Evolutionary conservation across 2,113 vertebrate species (phyloP).

Genomic region (Tylochromis polylepis): DNA sequence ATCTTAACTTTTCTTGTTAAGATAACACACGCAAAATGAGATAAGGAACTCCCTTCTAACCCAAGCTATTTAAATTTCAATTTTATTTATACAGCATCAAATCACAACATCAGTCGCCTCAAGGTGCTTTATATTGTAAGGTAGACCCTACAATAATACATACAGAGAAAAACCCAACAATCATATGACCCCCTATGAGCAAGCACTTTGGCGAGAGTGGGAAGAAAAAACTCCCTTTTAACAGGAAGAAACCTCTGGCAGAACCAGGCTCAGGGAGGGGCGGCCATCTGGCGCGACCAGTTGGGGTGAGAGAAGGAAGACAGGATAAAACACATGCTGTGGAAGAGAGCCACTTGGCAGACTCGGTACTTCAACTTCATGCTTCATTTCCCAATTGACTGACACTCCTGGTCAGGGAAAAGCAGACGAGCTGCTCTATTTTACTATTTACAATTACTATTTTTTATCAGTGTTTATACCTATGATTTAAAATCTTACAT

Average conservation of each 20-base stretch:
- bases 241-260: not conserved
- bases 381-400: not conserved
- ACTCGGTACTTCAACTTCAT: not conserved
- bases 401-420: not conserved
- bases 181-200: not conserved
- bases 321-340: not conserved
- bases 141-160: not conserved
- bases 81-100: not conserved
- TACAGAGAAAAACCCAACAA: not conserved
- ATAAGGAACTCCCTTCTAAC: not conserved
- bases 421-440: not conserved
- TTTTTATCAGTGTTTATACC: not conserved
- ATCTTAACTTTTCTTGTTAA: not conserved
- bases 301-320: not conserved
- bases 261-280: not conserved
- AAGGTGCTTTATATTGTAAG: not conserved
- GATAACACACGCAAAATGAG: not conserved
- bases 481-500: not conserved
- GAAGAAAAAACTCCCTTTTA: not conserved
- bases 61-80: not conserved
- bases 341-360: not conserved
- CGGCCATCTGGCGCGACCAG: accelerated
- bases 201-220: not conserved
- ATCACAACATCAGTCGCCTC: not conserved
- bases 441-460: not conserved